Evolutionary conservation across 2,888 invertebrate species (phyloP).

Genomic region (Mechanitis mazaeus): DNA sequence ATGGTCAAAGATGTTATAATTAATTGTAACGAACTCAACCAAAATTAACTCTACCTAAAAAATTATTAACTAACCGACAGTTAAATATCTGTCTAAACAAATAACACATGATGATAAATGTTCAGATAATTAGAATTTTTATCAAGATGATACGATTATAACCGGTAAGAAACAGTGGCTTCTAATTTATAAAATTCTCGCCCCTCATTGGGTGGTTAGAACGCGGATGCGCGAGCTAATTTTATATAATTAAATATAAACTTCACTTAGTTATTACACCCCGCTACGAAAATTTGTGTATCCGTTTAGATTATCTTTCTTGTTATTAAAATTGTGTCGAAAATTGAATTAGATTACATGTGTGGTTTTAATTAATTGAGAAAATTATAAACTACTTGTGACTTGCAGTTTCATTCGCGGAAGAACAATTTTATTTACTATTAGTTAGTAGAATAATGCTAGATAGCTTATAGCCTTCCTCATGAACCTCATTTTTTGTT

Average conservation of each 20-base stretch:
- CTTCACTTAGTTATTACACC: constrained; percentile 23
- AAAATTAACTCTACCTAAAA: background rate
- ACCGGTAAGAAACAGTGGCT: constrained; percentile 30
- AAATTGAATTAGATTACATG: constrained; percentile 3
- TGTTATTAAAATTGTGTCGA: background rate
- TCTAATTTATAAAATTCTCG: constrained; percentile 47
- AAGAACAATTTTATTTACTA: too few species aligned
- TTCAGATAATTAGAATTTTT: constrained; percentile 60
- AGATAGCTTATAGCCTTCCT: too few species aligned
- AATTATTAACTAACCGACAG: constrained; percentile 25
- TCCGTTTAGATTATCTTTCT: constrained; percentile 19
- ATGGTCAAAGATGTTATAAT: background rate
- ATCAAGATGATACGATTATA: constrained; percentile 48
- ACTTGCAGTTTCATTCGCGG: too few species aligned
- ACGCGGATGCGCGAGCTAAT: constrained; percentile 47
- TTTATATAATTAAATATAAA: constrained; percentile 51
- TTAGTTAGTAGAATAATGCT: too few species aligned
- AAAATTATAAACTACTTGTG: too few species aligned
- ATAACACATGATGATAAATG: constrained; percentile 65
- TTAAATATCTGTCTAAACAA: constrained; percentile 62
- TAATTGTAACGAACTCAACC: background rate
- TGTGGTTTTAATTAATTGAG: too few species aligned
- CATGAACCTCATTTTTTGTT: too few species aligned
- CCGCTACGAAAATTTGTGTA: constrained; percentile 12
- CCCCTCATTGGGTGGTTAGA: constrained; percentile 43